Evolutionary conservation across 2,113 vertebrate species (phyloP).

Genomic region (Laterallus jamaicensis): DNA sequence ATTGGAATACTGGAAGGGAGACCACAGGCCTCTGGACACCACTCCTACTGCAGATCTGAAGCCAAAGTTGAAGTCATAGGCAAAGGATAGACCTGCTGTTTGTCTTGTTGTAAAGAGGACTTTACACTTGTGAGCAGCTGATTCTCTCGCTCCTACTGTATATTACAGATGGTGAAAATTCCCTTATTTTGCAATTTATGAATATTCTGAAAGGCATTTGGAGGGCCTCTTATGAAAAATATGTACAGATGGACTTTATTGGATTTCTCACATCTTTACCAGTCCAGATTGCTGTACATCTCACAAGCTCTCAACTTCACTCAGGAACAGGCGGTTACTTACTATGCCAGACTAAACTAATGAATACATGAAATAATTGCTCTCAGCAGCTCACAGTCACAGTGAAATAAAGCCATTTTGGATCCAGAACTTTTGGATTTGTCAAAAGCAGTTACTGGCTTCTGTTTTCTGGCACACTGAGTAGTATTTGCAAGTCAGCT

Average conservation of each 20-base stretch:
- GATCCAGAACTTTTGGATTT: not conserved
- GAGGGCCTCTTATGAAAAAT: not conserved
- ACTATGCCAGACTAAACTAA: conserved; percentile 48
- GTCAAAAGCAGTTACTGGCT: not conserved
- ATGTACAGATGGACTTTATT: not conserved
- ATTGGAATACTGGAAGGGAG: not conserved
- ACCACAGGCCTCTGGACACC: not conserved
- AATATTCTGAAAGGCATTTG: not conserved
- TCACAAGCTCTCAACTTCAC: not conserved
- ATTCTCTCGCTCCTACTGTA: not conserved
- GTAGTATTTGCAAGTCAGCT: conserved; percentile 9
- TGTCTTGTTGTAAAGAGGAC: not conserved
- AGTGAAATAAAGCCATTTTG: not conserved
- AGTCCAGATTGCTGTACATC: not conserved
- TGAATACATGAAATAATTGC: not conserved
- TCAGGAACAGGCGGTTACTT: not conserved
- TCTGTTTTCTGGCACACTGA: conserved; percentile 6
- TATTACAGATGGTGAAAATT: not conserved
- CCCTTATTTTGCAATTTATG: conserved; percentile 11
- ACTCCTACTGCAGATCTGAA: not conserved
- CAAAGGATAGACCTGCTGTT: not conserved
- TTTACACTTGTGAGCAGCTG: not conserved
- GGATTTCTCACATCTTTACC: not conserved
- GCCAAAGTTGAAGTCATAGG: not conserved
- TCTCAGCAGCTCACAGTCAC: not conserved